These are phyloP conservation scores for Diorhabda elongata DNA, from an alignment of 1,140 invertebrate species.

Conservation along the genomic window DNA sequence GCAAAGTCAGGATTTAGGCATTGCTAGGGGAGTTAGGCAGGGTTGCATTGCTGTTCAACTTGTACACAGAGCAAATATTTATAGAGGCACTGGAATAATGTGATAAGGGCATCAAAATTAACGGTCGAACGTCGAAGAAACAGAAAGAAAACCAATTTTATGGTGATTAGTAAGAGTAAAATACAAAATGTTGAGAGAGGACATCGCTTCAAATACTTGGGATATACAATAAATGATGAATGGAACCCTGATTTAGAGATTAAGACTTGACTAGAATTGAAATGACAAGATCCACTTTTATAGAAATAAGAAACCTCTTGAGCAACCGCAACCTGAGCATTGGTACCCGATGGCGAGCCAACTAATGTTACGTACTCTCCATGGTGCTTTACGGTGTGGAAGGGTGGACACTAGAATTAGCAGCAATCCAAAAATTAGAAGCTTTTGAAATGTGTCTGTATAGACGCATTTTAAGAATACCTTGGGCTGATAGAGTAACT, in stretches of 20 bases:
- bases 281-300: background rate
- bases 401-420: too few species aligned
- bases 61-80: background rate
- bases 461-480: too few species aligned
- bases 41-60: background rate
- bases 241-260: background rate
- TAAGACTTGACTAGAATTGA: background rate
- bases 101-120: background rate
- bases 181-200: conserved; percentile 6
- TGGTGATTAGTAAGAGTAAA: conserved; percentile 1
- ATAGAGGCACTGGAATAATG: background rate
- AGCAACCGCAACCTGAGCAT: background rate
- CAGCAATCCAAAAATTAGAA: too few species aligned
- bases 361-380: too few species aligned
- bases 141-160: background rate
- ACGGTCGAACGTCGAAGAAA: background rate
- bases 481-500: too few species aligned
- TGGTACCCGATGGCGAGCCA: too few species aligned
- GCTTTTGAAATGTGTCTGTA: too few species aligned
- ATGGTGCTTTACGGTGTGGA: too few species aligned
- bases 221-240: background rate
- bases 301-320: background rate
- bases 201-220: background rate
- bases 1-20: background rate
- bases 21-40: background rate